A percentile compares a stretch with the other conserved stretches of the same genome.
phyloP scores from a whole-genome alignment of 2,113 vertebrate genomes.

The Podilymbus podiceps region DNA sequence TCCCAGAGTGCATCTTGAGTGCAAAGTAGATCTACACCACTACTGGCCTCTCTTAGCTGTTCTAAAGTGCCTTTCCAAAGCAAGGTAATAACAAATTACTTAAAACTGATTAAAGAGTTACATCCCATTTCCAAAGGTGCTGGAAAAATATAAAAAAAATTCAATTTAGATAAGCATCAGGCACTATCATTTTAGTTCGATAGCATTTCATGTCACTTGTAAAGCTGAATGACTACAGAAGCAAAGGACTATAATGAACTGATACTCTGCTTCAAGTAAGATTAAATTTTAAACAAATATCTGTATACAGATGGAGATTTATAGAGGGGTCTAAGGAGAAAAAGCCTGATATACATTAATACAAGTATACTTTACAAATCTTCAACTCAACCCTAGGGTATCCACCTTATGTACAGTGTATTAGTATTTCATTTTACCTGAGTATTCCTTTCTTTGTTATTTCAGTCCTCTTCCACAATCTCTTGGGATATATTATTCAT shows the following conservation, averaged over 20 bases:
- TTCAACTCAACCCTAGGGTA: neutral
- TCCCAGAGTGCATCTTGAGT: neutral
- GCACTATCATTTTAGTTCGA: neutral
- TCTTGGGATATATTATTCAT: neutral
- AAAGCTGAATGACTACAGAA: conserved; percentile 7
- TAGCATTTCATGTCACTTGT: neutral
- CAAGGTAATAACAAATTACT: neutral
- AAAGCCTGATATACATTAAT: neutral
- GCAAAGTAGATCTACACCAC: neutral
- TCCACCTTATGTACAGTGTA: neutral
- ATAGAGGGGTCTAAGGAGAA: neutral
- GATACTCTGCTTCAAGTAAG: conserved; percentile 8
- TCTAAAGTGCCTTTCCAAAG: neutral
- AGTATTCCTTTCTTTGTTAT: neutral
- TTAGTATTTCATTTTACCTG: neutral
- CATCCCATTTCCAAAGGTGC: neutral
- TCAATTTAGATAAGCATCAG: conserved; percentile 45
- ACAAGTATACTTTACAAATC: neutral
- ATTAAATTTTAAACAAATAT: conserved; percentile 56
- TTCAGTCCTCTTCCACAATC: neutral
- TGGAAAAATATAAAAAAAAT: neutral
- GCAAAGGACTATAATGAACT: conserved; percentile 2
- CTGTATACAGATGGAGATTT: neutral
- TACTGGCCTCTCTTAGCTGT: neutral
- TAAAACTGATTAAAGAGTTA: conserved; percentile 24